Percentiles rank a stretch among this genome's conserved stretches.
Evolutionary conservation across 2,113 vertebrate genomes (phyloP).

Genomic region (Emberiza fucata): DNA sequence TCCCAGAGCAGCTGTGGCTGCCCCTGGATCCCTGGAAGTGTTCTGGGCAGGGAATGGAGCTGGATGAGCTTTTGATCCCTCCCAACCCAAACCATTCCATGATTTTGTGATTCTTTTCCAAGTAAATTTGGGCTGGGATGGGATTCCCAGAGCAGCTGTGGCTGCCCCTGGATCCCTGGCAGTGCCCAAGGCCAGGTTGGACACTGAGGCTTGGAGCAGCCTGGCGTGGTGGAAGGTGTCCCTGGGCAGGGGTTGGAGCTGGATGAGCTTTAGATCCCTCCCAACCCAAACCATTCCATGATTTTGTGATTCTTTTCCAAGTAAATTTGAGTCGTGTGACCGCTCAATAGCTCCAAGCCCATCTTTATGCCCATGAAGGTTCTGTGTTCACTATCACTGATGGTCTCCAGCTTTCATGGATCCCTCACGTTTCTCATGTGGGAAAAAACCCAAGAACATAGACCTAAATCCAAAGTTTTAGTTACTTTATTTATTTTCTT

Average conservation of each 20-base stretch:
- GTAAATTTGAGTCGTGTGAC: background rate
- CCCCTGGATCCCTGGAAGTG: background rate
- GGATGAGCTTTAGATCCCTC: background rate
- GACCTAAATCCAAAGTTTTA: background rate
- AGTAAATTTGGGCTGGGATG: too few relatives aligned
- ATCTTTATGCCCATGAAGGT: background rate
- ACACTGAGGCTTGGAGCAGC: accelerated
- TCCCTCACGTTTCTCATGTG: background rate
- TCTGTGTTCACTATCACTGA: background rate
- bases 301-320: background rate
- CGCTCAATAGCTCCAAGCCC: background rate
- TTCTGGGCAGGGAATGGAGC: too few relatives aligned
- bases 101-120: too few relatives aligned
- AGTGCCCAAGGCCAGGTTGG: background rate
- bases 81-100: too few relatives aligned
- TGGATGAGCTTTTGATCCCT: too few relatives aligned
- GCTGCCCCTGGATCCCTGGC: background rate
- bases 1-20: background rate
- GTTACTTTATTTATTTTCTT: background rate
- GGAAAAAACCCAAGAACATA: background rate
- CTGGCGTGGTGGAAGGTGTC: accelerated
- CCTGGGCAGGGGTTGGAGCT: background rate
- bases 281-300: background rate
- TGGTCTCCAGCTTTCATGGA: background rate
- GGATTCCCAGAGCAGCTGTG: background rate